Percentiles rank a stretch among this genome's conserved stretches.
phyloP scores from a whole-genome alignment of 2,888 invertebrate genomes.

The Oscheius sp. region DNA sequence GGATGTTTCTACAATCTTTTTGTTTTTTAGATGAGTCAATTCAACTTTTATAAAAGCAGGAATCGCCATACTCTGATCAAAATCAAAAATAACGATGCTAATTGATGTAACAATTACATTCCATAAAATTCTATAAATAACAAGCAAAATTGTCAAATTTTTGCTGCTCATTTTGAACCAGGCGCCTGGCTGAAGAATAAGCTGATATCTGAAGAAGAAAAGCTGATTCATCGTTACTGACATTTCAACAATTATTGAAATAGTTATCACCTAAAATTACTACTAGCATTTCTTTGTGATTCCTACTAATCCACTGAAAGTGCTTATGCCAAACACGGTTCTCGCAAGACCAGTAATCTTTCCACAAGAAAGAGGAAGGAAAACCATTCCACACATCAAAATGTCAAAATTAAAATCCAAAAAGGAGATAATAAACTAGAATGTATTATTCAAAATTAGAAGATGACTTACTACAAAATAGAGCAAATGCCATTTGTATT shows the following conservation, averaged over 20 bases:
- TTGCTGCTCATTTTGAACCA: background rate
- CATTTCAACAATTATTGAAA: background rate
- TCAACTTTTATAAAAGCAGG: no score
- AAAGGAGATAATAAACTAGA: no score
- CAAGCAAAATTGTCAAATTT: background rate
- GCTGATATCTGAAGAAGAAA: background rate
- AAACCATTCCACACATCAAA: background rate
- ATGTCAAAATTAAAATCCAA: background rate
- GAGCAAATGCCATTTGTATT: background rate
- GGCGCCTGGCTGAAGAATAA: background rate
- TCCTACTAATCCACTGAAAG: background rate
- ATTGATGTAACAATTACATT: background rate
- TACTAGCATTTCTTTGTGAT: background rate
- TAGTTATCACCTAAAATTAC: background rate
- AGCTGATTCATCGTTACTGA: background rate
- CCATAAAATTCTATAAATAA: background rate
- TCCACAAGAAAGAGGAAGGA: background rate
- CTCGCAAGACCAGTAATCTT: background rate
- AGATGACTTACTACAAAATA: no score
- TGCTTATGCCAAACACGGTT: background rate
- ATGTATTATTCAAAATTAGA: no score
- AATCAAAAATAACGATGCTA: background rate
- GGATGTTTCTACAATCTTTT: background rate
- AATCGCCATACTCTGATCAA: no score
- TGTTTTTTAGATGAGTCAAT: no score